Conservation (phyloP, 2,113 vertebrate species). For the Bagarius yarrelli region DNA sequence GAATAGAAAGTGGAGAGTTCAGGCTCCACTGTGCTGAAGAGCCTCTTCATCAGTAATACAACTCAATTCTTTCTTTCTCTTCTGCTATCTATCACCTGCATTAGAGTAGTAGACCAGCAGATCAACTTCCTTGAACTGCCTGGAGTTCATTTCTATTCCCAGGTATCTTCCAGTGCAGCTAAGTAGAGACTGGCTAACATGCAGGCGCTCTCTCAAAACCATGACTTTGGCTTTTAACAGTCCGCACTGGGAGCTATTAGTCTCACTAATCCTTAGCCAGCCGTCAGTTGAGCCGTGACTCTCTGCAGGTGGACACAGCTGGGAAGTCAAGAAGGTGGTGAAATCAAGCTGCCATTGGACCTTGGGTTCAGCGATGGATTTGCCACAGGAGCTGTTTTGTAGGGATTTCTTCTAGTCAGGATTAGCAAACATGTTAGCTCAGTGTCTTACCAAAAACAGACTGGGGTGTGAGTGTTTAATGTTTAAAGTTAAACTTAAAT, state of each 20-base stretch:
- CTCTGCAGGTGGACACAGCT: slow-evolving; percentile 49
- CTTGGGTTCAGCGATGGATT: slow-evolving; percentile 32
- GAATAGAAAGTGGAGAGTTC: slow-evolving; percentile 1
- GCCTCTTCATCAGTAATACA: slow-evolving; percentile 41
- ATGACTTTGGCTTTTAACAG: slow-evolving; percentile 71
- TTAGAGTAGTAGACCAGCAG: slow-evolving; percentile 41
- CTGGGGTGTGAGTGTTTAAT: slow-evolving; percentile 31
- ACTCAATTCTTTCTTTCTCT: slow-evolving; percentile 16
- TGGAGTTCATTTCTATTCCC: slow-evolving; percentile 62
- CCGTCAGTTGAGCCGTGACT: slow-evolving; percentile 38
- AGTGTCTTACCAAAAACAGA: slow-evolving; percentile 20
- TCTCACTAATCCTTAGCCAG: slow-evolving; percentile 41
- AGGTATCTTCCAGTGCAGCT: slow-evolving; percentile 66
- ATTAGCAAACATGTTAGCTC: slow-evolving; percentile 27
- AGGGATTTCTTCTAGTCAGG: slow-evolving; percentile 26
- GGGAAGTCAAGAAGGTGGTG: slow-evolving; percentile 10
- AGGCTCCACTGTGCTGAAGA: slow-evolving; percentile 27
- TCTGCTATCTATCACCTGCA: slow-evolving; percentile 16
- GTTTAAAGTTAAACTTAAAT: slow-evolving; percentile 40
- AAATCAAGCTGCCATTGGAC: slow-evolving; percentile 44
- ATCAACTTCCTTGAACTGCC: slow-evolving; percentile 60
- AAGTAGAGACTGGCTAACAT: slow-evolving; percentile 51
- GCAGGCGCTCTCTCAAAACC: slow-evolving; percentile 68
- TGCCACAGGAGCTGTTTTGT: slow-evolving; percentile 30
- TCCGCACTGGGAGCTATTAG: slow-evolving; percentile 53